A percentile compares a stretch with the other conserved stretches of the same genome.
Conservation (phyloP, 1,140 invertebrate species). For the Nasonia longicornis region DNA sequence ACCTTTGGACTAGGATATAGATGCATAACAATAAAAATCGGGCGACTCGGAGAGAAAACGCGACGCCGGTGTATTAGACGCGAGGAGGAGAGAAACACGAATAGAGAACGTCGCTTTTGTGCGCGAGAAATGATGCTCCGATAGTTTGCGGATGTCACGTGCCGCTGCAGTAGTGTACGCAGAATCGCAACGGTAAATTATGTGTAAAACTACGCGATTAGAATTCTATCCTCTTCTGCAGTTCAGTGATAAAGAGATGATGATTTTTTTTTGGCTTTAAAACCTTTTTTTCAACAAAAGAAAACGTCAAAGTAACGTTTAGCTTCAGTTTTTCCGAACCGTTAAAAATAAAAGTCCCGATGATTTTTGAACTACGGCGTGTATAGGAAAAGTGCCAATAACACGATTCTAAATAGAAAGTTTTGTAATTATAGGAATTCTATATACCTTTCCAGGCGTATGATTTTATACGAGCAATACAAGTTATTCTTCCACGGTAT, state of each 20-base stretch:
- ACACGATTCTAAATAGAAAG: conserved; percentile 1
- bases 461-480: not conserved
- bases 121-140: not conserved
- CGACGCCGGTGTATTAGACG: not conserved
- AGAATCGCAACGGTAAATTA: not conserved
- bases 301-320: too few species aligned
- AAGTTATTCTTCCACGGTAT: not conserved
- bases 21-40: too few species aligned
- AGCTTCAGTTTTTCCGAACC: too few species aligned
- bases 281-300: too few species aligned
- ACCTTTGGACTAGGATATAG: too few species aligned
- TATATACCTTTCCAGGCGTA: not conserved
- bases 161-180: not conserved
- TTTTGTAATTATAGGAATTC: conserved; percentile 14
- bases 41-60: not conserved
- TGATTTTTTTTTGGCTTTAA: too few species aligned
- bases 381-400: conserved; percentile 7
- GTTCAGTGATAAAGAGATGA: too few species aligned
- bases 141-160: conserved; percentile 16
- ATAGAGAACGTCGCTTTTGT: not conserved
- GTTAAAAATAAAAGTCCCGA: not conserved
- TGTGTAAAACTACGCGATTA: not conserved
- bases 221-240: not conserved
- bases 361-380: not conserved
- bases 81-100: not conserved